phyloP scores from a whole-genome alignment of 2,797 vertebrate genomes.

The Poecilia velifera region DNA sequence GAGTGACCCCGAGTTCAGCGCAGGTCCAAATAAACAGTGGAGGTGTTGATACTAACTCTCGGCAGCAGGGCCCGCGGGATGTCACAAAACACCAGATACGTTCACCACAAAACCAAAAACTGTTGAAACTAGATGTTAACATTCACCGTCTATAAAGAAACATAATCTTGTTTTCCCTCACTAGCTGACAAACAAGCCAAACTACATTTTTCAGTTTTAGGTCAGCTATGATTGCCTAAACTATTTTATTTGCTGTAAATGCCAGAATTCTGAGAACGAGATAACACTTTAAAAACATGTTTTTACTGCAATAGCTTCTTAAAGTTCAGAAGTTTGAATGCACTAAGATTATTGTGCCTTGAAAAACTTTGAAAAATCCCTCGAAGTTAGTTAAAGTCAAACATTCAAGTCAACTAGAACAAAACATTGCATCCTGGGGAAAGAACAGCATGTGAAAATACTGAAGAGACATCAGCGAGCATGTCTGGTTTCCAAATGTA shows the following conservation, averaged over 20 bases:
- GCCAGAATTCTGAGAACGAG: neutral
- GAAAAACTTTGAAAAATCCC: neutral
- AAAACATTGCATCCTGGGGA: neutral
- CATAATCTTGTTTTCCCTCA: neutral
- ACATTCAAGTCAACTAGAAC: neutral
- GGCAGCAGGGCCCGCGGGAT: conserved; percentile 56
- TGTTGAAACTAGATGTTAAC: neutral
- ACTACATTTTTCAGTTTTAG: neutral
- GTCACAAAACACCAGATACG: conserved; percentile 55
- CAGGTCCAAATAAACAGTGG: conserved; percentile 72
- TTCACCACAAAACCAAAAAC: conserved; percentile 55
- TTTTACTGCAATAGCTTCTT: neutral
- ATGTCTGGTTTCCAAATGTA: neutral
- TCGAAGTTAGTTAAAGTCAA: neutral
- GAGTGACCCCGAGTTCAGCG: conserved; percentile 61
- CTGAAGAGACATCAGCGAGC: neutral
- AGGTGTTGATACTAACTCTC: conserved; percentile 76
- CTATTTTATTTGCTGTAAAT: neutral
- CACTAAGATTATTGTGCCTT: neutral
- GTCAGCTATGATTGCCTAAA: neutral
- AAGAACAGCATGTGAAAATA: neutral
- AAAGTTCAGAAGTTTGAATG: neutral
- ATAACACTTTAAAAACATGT: neutral
- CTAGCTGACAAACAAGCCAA: neutral
- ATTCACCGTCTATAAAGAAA: neutral